phyloP scores from a whole-genome alignment of 2,888 invertebrate genomes.

The Epirrhoe alternata region DNA sequence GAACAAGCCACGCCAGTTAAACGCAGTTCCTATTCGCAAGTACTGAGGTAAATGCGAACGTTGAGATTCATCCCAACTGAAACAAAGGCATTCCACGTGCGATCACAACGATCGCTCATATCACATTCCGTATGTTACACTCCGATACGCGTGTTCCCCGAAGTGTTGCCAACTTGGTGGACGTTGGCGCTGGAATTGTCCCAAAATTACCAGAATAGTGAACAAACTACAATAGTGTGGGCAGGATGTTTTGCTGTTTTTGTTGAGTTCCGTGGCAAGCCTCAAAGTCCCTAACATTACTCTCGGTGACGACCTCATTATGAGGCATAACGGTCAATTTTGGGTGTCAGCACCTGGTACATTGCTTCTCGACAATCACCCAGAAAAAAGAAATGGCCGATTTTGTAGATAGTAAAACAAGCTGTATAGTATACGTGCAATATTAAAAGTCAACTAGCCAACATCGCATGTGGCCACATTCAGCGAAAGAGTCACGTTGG shows the following conservation, averaged over 20 bases:
- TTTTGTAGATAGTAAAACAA: neutral
- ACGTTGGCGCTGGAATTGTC: neutral
- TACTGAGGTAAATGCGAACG: neutral
- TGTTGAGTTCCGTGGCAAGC: too few species aligned
- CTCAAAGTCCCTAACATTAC: too few species aligned
- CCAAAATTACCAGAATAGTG: neutral
- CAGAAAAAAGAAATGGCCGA: too few species aligned
- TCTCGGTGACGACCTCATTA: too few species aligned
- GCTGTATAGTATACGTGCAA: too few species aligned
- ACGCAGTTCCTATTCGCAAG: neutral
- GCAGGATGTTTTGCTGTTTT: too few species aligned
- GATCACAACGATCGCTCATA: constrained; percentile 32
- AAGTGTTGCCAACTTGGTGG: neutral
- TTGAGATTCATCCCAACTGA: neutral
- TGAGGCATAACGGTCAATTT: too few species aligned
- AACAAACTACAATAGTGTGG: neutral
- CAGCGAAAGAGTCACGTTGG: constrained; percentile 5
- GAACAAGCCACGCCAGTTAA: neutral
- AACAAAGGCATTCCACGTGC: constrained; percentile 9
- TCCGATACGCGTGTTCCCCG: constrained; percentile 24
- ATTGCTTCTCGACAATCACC: too few species aligned
- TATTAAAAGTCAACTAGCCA: neutral
- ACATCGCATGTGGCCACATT: neutral
- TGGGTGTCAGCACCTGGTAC: too few species aligned
- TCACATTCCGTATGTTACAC: constrained; percentile 31